These are phyloP conservation scores for Heliconius erato DNA, from an alignment of 2,888 invertebrate species.

Conservation along the genomic window DNA sequence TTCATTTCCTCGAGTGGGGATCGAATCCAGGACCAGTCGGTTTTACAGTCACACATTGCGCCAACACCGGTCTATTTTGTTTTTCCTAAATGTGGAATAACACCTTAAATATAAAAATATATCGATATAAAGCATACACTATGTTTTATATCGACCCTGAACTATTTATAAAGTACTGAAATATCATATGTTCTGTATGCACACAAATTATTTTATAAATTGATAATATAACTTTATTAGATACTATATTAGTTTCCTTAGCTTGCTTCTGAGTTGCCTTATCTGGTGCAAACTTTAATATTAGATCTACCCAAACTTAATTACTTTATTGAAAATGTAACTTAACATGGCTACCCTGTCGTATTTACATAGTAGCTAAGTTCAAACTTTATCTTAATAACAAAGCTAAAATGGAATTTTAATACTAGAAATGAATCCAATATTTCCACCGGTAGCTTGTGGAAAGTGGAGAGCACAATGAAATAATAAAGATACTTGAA, in stretches of 20 bases:
- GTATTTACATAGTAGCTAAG: background rate
- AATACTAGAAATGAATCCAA: background rate
- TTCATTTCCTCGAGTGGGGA: too few species aligned
- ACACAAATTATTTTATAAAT: constrained; percentile 12
- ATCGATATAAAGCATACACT: background rate
- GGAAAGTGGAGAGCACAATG: background rate
- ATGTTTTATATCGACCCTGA: too few species aligned
- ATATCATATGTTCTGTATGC: too few species aligned
- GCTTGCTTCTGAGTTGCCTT: constrained; percentile 34
- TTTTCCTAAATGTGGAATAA: too few species aligned
- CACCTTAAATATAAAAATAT: too few species aligned
- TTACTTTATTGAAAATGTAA: constrained; percentile 36
- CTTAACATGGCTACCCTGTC: constrained; percentile 12
- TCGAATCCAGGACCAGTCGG: too few species aligned
- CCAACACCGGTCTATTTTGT: too few species aligned
- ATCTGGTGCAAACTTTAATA: constrained; percentile 38
- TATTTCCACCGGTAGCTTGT: background rate
- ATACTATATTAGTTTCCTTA: constrained; percentile 33
- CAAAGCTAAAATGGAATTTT: background rate
- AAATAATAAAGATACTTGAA: too few species aligned
- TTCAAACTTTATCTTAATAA: background rate
- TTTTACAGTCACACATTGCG: too few species aligned
- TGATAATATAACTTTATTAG: constrained; percentile 27
- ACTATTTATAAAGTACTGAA: too few species aligned
- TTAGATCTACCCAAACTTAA: constrained; percentile 35